phyloP scores from a whole-genome alignment of 2,888 invertebrate genomes.

The Sesia bembeciformis region DNA sequence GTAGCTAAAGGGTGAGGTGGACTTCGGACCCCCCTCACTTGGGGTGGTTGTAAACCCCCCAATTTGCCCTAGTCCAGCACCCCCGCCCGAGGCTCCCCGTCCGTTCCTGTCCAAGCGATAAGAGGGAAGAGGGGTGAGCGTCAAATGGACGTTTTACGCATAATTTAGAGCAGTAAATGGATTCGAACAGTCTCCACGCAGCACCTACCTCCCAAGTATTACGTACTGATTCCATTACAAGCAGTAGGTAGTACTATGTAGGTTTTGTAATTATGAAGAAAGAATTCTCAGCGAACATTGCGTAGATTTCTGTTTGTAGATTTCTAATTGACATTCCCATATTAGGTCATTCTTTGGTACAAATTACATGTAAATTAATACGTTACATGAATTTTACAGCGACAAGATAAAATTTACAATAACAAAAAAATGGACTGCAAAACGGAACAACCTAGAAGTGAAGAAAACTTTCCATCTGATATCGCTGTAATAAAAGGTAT shows the following conservation, averaged over 20 bases:
- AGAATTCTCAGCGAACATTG: too few relatives aligned
- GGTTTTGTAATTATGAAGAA: too few relatives aligned
- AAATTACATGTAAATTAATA: too few relatives aligned
- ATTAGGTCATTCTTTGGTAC: too few relatives aligned
- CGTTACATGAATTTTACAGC: too few relatives aligned
- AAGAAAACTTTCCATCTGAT: too few relatives aligned
- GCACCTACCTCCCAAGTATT: slow-evolving; percentile 26
- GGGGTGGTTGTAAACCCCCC: slow-evolving; percentile 59
- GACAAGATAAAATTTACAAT: too few relatives aligned
- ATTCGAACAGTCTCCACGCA: slow-evolving; percentile 70
- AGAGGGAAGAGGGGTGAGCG: slow-evolving; percentile 72
- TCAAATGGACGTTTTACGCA: slow-evolving; percentile 76
- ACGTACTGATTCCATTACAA: neutral
- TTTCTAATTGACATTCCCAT: too few relatives aligned
- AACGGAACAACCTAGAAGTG: too few relatives aligned
- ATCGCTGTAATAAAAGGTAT: too few relatives aligned
- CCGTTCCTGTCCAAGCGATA: slow-evolving; percentile 72
- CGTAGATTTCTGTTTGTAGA: too few relatives aligned
- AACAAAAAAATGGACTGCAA: too few relatives aligned
- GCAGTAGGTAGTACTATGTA: neutral
- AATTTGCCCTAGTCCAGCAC: slow-evolving; percentile 73
- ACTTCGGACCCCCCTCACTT: slow-evolving; percentile 68
- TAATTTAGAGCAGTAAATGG: slow-evolving; percentile 76
- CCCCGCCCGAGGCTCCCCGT: slow-evolving; percentile 66
- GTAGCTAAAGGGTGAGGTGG: slow-evolving; percentile 74